phyloP scores from a whole-genome alignment of 2,113 vertebrate genomes.

The Eulemur macaco region DNA sequence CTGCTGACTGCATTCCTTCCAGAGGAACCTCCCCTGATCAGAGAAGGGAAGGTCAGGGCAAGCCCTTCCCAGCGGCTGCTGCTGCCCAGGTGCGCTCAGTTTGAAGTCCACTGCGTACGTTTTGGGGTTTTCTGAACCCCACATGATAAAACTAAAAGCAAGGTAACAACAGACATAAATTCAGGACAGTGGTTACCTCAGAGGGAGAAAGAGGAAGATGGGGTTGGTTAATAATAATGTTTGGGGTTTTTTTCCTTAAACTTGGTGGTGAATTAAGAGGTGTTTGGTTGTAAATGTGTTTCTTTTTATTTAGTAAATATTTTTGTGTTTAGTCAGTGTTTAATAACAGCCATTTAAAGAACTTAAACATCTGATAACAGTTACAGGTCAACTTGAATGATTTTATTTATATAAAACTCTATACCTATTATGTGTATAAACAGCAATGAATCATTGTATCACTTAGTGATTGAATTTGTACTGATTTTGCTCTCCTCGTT shows the following conservation, averaged over 20 bases:
- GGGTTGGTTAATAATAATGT: background rate
- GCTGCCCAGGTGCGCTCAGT: background rate
- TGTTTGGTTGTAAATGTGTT: background rate
- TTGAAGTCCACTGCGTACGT: background rate
- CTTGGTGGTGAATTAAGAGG: background rate
- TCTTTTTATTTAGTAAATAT: constrained; percentile 12
- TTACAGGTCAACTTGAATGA: background rate
- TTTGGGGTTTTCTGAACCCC: background rate
- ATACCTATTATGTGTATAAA: background rate
- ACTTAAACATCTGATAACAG: background rate
- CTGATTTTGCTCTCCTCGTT: background rate
- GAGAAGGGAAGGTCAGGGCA: background rate
- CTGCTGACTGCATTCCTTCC: background rate
- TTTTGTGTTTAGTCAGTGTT: background rate
- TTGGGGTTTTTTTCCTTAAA: background rate
- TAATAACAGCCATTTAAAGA: background rate
- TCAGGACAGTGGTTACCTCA: background rate
- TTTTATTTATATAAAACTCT: background rate
- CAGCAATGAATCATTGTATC: background rate
- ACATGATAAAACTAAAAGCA: background rate
- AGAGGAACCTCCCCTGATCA: background rate
- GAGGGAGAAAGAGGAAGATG: background rate
- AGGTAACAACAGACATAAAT: background rate
- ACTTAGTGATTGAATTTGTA: background rate
- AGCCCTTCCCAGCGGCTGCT: background rate